Base-by-base conservation (phyloP, 2,888 invertebrate genomes). In the Eupithecia dodoneata region DNA sequence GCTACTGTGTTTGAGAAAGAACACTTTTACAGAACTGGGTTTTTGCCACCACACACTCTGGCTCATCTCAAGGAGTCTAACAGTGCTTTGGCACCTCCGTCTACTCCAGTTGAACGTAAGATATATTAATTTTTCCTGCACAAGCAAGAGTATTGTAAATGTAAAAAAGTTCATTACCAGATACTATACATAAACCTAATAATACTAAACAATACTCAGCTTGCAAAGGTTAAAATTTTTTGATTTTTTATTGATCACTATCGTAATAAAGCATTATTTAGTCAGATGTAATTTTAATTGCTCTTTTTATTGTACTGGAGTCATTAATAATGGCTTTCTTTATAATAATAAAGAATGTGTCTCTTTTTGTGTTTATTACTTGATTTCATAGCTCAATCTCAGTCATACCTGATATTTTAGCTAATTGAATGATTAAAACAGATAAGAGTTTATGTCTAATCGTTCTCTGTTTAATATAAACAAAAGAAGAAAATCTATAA, bases 1-100 rank as follows among this genome's bases (percentile, higher is more conserved):
- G 93, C 93, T 0, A 84, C 89, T 0, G 90, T 93, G 0, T 92
- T 91, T 81, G 92, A 93, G 75, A 91, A 93, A 59, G 90, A 91
- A 55, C 79, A 86, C 30, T 93, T 89, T 74, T 91, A 87, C 59
- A 82, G 92, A 13, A 91, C 92, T 0, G 91, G 89, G 0, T 83
- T 80, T 52, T 81, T 94, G 67, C 93, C 94, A 0, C 86, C 89
- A 0, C 89, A 91, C 73, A 83, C 89, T 0, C 63, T 88, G 10
- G 85, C 85, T 2, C 92, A 93, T 72, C 82, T 90, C 0, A 90
- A 88, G 77, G 87, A 88, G 41, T 65, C 47, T 2, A 73, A 41
- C 30, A 79, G 79, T 47, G 74, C 79, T 4, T 69, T 79, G 10
- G 74, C 65, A 9, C 79, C 76, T 67, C 70, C 59, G 10, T 63